Base-by-base conservation (phyloP, 2,888 invertebrate genomes). In the Perizoma affinitatum region DNA sequence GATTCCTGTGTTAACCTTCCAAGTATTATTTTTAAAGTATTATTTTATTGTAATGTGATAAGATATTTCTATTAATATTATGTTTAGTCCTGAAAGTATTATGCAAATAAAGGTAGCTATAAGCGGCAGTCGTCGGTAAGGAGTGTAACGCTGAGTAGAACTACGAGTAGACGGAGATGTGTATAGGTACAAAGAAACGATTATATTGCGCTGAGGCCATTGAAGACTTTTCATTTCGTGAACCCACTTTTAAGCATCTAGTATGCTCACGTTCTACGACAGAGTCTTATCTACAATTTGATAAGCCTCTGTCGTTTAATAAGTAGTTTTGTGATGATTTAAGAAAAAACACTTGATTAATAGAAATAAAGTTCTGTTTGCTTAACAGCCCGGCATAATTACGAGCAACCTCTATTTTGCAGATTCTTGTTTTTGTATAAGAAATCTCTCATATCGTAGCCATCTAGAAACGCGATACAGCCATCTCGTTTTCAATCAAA, bases 151-250 rank as follows among this genome's bases (percentile, higher is more conserved):
- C 86, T 87, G 86, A 82, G 88, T 90, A 90, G 90, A 75, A 67
- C 73, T 83, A 81, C 78, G 86, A 53, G 83, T 89, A 90, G 88
- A 77, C 80, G 81, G 84, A 65, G 83, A 80, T 54, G 78, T 88
- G 88, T 87, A 82, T 88, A 88, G 85, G 90, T 90, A 91, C 90
- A 90, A 90, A 91, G 88, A 88, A 88, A 88, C 73, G 87, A 90
- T 87, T 90, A 90, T 88, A 90, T 84, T 88, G 87, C 83, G 88
- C 88, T 89, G 86, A 68, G 54, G 66, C 72, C 72, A 75, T 84
- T 76, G 33, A 47, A 54, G 64, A 47, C 33, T 58, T 49, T 60
- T 79, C 63, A 78, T 78, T 79, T 66, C 9, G 8, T 41, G 36
- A 47, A 47, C 34, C 53, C 49, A 4, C 33, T 42, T n/a, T 10